phyloP scores from a whole-genome alignment of 2,888 invertebrate species.

The Hemistola chrysoprasaria region DNA sequence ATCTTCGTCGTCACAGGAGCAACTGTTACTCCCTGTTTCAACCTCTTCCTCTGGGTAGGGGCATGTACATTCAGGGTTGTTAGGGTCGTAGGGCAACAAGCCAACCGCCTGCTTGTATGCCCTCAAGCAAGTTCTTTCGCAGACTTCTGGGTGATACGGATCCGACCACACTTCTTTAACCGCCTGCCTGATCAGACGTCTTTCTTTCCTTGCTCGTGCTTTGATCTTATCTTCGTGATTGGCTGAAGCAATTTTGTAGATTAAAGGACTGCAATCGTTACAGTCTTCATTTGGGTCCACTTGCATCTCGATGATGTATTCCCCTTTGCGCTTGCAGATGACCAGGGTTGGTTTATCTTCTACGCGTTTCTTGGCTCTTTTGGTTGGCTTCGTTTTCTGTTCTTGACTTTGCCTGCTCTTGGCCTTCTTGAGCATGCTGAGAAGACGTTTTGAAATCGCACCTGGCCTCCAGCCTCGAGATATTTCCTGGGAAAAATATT shows the following conservation, averaged over 20 bases:
- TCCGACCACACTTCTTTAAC: slow-evolving; percentile 48
- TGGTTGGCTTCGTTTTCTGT: slow-evolving; percentile 34
- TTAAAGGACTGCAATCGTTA: slow-evolving; percentile 47
- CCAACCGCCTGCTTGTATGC: slow-evolving; percentile 55
- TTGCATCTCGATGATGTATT: slow-evolving; percentile 63
- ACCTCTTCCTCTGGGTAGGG: slow-evolving; percentile 25
- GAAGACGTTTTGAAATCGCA: slow-evolving; percentile 60
- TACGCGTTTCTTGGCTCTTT: slow-evolving; percentile 46
- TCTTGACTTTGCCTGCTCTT: slow-evolving; percentile 38
- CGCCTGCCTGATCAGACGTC: slow-evolving; percentile 41
- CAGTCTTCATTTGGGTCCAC: slow-evolving; percentile 33
- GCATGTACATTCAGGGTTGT: slow-evolving; percentile 38
- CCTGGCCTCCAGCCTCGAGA: slow-evolving; percentile 68
- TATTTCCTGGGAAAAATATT: slow-evolving; percentile 40
- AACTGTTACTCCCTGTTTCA: slow-evolving; percentile 32
- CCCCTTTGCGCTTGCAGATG: slow-evolving; percentile 57
- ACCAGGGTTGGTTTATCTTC: slow-evolving; percentile 59
- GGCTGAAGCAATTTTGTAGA: slow-evolving; percentile 54
- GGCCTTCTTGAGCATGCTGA: slow-evolving; percentile 53
- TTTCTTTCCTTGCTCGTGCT: slow-evolving; percentile 40
- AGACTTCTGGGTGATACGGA: slow-evolving; percentile 51
- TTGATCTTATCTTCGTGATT: slow-evolving; percentile 48
- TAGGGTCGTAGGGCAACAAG: slow-evolving; percentile 34
- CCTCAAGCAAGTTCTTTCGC: slow-evolving; percentile 51
- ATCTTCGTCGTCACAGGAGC: slow-evolving; percentile 45